Base-by-base conservation (phyloP, 2,797 vertebrate species). In the Aplochiton taeniatus region DNA sequence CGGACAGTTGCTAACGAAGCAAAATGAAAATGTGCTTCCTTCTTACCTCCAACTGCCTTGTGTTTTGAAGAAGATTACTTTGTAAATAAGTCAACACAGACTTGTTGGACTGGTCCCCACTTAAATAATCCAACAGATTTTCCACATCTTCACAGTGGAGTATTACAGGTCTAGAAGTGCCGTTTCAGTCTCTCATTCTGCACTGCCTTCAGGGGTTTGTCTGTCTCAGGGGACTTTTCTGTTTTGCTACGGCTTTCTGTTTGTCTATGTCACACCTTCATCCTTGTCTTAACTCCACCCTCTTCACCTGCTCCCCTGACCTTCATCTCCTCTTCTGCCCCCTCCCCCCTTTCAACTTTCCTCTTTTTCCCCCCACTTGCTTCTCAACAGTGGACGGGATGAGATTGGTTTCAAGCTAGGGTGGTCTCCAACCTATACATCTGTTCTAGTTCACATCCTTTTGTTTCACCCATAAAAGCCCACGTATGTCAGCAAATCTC, bases 241-340 rank as follows among this genome's bases (percentile, higher is more conserved):
- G 44, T 18, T 43, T 61, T 48, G 68, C 31, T 12, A 47, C 68
- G 63, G 64, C 81, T 79, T 58, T 19, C 76, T 85, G 82, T 90
- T 88, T 89, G 82, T 76, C 73, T 69, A 61, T 47, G 71, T 82
- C 76, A 78, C 82, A 75, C 83, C 80, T 81, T 71, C 79, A 61
- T 20, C 57, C 52, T 66, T 66, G 68, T 73, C 67, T 79, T 76
- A 68, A 86, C 86, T 83, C 89, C 90, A 70, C 91, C 90, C 85
- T 83, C 70, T 48, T 77, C 66, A 79, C 75, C 77, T 79, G 52
- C 31, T 52, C 62, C 55, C 65, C 17, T 14, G 4, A 9, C 60
- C 19, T 14, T 13, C 9, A 20, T 53, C 45, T 65, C 66, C 53
- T 41, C 68, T 48, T 51, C 46, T 67, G 74, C 41, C 68, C 65